phyloP scores from a whole-genome alignment of 2,113 vertebrate genomes.

The Sander vitreus region DNA sequence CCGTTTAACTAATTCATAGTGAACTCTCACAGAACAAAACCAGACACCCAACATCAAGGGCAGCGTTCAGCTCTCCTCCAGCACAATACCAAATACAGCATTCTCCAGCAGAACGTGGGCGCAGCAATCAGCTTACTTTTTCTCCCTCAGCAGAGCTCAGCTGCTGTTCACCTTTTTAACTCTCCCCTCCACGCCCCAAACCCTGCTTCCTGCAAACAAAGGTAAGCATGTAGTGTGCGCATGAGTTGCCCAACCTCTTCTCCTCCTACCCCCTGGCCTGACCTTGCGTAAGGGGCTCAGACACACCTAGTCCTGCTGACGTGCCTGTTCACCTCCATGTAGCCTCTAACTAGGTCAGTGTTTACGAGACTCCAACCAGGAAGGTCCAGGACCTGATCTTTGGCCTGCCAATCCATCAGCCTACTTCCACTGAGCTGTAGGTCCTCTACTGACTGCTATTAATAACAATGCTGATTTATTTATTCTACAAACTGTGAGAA shows the following conservation, averaged over 20 bases:
- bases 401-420: constrained; percentile 11
- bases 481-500: neutral
- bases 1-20: constrained; percentile 83
- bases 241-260: constrained; percentile 53
- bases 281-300: constrained; percentile 61
- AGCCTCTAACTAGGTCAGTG: constrained; percentile 72
- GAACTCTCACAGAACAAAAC: constrained; percentile 81
- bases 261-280: constrained; percentile 26
- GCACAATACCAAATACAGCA: constrained; percentile 73
- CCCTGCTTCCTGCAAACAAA: constrained; percentile 68
- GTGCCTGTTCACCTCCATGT: constrained; percentile 55
- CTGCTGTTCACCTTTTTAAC: constrained; percentile 73
- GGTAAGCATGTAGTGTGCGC: constrained; percentile 56
- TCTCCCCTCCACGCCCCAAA: constrained; percentile 50
- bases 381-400: constrained; percentile 44
- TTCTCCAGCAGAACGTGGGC: constrained; percentile 74
- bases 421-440: constrained; percentile 10
- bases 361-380: constrained; percentile 46
- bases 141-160: constrained; percentile 71
- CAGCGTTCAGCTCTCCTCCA: constrained; percentile 75
- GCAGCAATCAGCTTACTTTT: constrained; percentile 64
- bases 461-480: neutral
- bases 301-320: constrained; percentile 68
- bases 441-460: neutral
- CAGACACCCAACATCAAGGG: constrained; percentile 81